Conservation (phyloP, 2,797 vertebrate genomes). For the Eptatretus atami region DNA sequence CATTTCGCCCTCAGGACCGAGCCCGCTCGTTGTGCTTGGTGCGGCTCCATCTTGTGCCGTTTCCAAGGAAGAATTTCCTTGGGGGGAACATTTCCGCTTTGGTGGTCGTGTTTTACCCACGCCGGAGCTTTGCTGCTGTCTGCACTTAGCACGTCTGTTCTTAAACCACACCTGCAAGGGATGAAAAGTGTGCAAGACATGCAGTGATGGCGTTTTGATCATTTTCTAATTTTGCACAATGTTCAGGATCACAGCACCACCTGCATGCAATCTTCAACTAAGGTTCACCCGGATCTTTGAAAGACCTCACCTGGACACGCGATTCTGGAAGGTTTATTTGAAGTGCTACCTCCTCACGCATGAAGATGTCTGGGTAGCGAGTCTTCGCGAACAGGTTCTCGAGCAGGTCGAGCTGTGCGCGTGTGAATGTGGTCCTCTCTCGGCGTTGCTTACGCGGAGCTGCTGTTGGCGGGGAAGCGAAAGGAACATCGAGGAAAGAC, state of each 20-base stretch:
- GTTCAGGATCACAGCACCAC: no score
- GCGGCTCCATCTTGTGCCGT: no score
- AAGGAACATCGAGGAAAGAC: no score
- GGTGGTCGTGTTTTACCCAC: slow-evolving; percentile 44
- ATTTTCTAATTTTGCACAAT: no score
- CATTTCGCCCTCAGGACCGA: no score
- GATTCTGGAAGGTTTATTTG: slow-evolving; percentile 92
- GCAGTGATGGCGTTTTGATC: no score
- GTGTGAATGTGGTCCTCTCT: slow-evolving; percentile 70
- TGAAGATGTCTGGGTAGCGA: slow-evolving; percentile 67
- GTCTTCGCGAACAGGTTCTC: slow-evolving; percentile 59
- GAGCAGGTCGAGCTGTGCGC: slow-evolving; percentile 51
- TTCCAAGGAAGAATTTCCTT: slow-evolving; percentile 9
- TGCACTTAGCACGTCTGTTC: slow-evolving; percentile 78
- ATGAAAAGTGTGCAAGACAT: background rate
- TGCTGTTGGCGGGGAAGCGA: slow-evolving; percentile 15
- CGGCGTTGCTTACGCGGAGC: slow-evolving; percentile 72
- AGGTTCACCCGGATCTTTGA: no score
- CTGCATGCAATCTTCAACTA: no score
- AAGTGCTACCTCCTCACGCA: slow-evolving; percentile 54
- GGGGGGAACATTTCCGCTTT: slow-evolving; percentile 77
- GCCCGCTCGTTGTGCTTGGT: no score
- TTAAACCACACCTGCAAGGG: slow-evolving; percentile 71
- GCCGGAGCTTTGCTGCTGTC: slow-evolving; percentile 40
- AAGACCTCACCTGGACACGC: slow-evolving; percentile 37